Evolutionary conservation across 1,140 invertebrate genomes (phyloP).

Genomic region (Gonioctena quinquepunctata): DNA sequence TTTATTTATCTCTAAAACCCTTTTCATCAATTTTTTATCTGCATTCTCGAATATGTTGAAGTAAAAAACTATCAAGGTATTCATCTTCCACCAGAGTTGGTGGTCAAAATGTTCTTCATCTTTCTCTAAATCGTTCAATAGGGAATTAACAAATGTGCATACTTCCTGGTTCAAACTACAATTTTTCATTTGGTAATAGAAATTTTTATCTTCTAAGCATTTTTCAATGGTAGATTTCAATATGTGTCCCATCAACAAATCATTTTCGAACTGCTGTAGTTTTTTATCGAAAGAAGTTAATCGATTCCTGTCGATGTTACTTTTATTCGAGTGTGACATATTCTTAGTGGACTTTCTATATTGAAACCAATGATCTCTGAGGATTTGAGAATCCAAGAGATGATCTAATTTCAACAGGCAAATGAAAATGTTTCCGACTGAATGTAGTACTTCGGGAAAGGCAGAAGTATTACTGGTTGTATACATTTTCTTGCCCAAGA

Average conservation of each 20-base stretch:
- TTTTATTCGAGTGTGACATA: slow-evolving; percentile 68
- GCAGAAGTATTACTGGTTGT: slow-evolving; percentile 54
- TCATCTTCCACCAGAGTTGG: slow-evolving; percentile 72
- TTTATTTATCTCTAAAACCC: slow-evolving; percentile 73
- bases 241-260: slow-evolving; percentile 65
- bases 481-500: slow-evolving; percentile 60
- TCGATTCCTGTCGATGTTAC: slow-evolving; percentile 64
- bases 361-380: slow-evolving; percentile 72
- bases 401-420: slow-evolving; percentile 74
- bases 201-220: slow-evolving; percentile 65
- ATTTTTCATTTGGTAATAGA: slow-evolving; percentile 64
- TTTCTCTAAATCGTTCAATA: slow-evolving; percentile 67
- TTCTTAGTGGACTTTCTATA: slow-evolving; percentile 72
- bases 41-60: slow-evolving; percentile 74
- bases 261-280: slow-evolving; percentile 66
- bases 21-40: slow-evolving; percentile 79
- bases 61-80: slow-evolving; percentile 72
- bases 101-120: slow-evolving; percentile 62
- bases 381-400: slow-evolving; percentile 65
- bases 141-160: slow-evolving; percentile 69
- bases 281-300: slow-evolving; percentile 69
- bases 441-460: slow-evolving; percentile 63
- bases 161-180: slow-evolving; percentile 72
- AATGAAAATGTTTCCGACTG: slow-evolving; percentile 69
- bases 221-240: slow-evolving; percentile 70